These are phyloP conservation scores for Tachina fera DNA, from an alignment of 2,888 invertebrate species.

Conservation along the genomic window DNA sequence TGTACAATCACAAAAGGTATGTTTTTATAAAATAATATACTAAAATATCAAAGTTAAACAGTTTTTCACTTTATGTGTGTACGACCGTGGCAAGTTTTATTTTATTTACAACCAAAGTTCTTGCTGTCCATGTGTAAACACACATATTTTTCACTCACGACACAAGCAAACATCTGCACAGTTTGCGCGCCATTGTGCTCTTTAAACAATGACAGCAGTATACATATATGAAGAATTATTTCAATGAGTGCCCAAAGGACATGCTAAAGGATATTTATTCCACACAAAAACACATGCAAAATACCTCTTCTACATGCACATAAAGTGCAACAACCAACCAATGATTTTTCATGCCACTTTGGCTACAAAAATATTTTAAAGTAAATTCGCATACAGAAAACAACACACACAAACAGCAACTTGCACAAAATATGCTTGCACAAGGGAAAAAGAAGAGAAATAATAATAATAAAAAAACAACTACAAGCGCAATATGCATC, in stretches of 20 bases:
- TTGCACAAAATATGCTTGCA: background rate
- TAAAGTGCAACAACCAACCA: slow-evolving; percentile 47
- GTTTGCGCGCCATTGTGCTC: slow-evolving; percentile 1
- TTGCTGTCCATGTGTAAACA: background rate
- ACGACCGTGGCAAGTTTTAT: slow-evolving; percentile 10
- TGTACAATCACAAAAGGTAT: background rate
- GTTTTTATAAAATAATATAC: background rate
- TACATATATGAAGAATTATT: slow-evolving; percentile 79
- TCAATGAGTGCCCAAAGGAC: slow-evolving; percentile 77
- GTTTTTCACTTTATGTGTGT: background rate
- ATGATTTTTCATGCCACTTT: slow-evolving; percentile 59
- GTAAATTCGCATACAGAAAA: slow-evolving; percentile 7
- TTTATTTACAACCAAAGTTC: slow-evolving; percentile 5
- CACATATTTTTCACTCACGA: background rate
- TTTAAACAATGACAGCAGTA: slow-evolving; percentile 70
- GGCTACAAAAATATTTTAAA: slow-evolving; percentile 46
- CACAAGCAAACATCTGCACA: background rate
- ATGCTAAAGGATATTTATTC: slow-evolving; percentile 68
- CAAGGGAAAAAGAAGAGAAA: background rate
- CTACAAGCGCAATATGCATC: slow-evolving; percentile 5
- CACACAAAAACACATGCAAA: slow-evolving; percentile 31
- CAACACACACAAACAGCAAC: background rate
- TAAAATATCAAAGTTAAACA: background rate
- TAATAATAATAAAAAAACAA: background rate
- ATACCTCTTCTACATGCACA: slow-evolving; percentile 17